Evolutionary conservation across 1,140 invertebrate species (phyloP), one percentile per base, ranked within the genome.

Genomic region (Anoplophora glabripennis): DNA sequence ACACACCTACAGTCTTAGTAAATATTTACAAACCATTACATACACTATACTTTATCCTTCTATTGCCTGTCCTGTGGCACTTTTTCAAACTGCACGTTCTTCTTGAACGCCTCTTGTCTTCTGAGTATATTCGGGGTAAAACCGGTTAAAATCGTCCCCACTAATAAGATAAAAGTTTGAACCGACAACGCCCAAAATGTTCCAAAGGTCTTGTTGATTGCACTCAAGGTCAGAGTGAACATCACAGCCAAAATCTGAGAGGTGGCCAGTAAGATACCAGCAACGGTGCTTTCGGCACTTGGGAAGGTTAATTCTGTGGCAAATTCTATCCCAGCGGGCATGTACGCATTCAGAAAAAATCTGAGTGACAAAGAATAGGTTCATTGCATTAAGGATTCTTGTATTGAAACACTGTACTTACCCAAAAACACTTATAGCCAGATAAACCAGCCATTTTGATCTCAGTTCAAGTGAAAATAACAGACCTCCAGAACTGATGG

Each of bases 281-380:
- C 58, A 8, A 67, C 63, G n/a, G 66, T 71, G 57, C 68, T 66
- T 49, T 71, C 68, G 14, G 63, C 57, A 15, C 57, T 53, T 33
- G 70, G 70, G 53, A 63, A 71, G 7, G 70, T 65, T 28, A 71
- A 57, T 59, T 71, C 70, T 35, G 59, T 66, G 3, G 61, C 67
- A 40, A 71, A 64, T 57, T 71, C 70, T 7, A 68, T 64, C 49
- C 69, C 66, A 14, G 62, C 65, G 8, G 63, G 59, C 17, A 62
- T 59, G 54, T 69, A 68, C 3, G 57, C 61, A 51, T 55, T 66
- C 35, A 63, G 48, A 53, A 68, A 71, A 21, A 70, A 57, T 33
- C 69, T 71, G 33, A 36, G 21, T 28, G 61, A 64, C 28, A 53
- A 35, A 47, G 8, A n/a, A 40, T 18, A 12, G 38, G 11, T 35